Evolutionary conservation across 2,888 invertebrate genomes (phyloP).

Genomic region (Pandemis cinnamomeana): DNA sequence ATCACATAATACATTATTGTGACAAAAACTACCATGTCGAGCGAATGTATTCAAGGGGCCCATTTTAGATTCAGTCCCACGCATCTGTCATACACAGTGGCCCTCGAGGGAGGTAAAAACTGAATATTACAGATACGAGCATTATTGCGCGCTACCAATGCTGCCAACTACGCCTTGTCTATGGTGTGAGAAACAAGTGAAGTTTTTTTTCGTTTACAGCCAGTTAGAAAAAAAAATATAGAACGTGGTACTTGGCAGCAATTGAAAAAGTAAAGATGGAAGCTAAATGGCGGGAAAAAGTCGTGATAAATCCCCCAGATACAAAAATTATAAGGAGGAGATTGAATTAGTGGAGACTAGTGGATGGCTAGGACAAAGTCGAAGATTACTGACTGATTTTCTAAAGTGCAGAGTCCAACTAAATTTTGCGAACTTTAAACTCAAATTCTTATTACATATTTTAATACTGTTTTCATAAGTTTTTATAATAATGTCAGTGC

Average conservation of each 20-base stretch:
- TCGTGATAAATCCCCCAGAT: too few relatives aligned
- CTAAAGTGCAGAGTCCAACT: too few relatives aligned
- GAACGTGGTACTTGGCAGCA: too few relatives aligned
- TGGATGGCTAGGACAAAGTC: too few relatives aligned
- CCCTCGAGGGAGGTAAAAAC: conserved; percentile 77
- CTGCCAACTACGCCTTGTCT: background rate
- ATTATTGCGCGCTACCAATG: conserved; percentile 67
- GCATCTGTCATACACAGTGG: conserved; percentile 80
- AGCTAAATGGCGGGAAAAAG: too few relatives aligned
- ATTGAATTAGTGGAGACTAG: too few relatives aligned
- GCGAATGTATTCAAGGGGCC: conserved; percentile 80
- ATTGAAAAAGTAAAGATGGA: too few relatives aligned
- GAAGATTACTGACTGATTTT: too few relatives aligned
- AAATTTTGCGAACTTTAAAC: background rate
- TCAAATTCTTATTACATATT: background rate
- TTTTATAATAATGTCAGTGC: background rate
- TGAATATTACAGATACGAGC: conserved; percentile 83
- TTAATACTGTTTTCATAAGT: background rate
- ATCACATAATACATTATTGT: conserved; percentile 62
- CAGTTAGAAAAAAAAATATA: too few relatives aligned
- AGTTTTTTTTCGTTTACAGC: background rate
- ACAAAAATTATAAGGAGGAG: too few relatives aligned
- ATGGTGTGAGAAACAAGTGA: conserved; percentile 1
- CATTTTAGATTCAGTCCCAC: conserved; percentile 70
- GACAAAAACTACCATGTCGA: conserved; percentile 76